Evolutionary conservation across 2,113 vertebrate species (phyloP), one percentile per base, ranked within the genome.

Genomic region (Reinhardtius hippoglossoides): DNA sequence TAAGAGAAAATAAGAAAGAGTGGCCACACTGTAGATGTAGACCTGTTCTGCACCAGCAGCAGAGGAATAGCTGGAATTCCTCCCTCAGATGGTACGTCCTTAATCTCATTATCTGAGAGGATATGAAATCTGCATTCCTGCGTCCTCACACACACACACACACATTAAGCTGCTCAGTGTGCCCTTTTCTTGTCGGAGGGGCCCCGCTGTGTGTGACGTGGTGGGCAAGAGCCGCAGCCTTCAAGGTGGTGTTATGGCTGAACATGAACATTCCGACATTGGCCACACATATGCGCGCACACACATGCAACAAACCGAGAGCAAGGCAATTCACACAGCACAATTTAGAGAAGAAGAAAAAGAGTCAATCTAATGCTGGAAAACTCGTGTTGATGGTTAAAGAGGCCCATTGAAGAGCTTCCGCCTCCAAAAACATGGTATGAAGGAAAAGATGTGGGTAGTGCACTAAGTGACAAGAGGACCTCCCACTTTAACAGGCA

Each of bases 71-170:
- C 80, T 92, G 84, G 86, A 93, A 94, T 94, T 94, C 92, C 81
- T 89, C 59, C 75, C 74, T 89, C 48, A 82, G 77, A 89, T 76
- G 81, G 75, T 74, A 90, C 71, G 26, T 91, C 67, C 78, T 88
- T 92, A 94, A 95, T 95, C 93, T 93, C 84, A 92, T 95, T 94
- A 94, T 92, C 89, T 87, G 71, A 63, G 58, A 90, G 85, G 85
- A 91, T 90, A 92, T 93, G 87, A 94, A 92, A 91, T 90, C 88
- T 87, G 86, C 91, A 93, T 92, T 94, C 90, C 89, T 81, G 73
- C 72, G 55, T 23, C 54, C 75, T 58, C 35, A 64, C 67, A 72
- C 61, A 75, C 13, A n/a, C 70, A 14, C 31, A 18, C 66, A 58
- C 70, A 64, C 35, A 23, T 7, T 31, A 37, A 70, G 54, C 46